phyloP scores from a whole-genome alignment of 2,113 vertebrate genomes.

The Puntigrus tetrazona region DNA sequence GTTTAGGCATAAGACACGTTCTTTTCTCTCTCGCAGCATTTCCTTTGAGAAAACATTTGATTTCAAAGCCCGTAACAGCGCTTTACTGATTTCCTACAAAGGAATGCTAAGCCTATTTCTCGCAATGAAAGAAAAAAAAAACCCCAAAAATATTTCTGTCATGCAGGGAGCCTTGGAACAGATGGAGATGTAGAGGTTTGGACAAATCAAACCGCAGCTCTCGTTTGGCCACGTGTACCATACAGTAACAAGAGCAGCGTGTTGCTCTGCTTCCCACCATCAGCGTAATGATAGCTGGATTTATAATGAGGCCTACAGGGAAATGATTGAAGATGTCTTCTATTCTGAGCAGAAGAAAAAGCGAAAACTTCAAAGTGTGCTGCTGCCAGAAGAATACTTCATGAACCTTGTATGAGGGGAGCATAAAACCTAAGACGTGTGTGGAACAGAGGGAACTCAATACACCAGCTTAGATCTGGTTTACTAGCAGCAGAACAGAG shows the following conservation, averaged over 20 bases:
- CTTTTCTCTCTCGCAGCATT: background rate
- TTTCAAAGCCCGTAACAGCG: background rate
- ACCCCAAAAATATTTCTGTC: slow-evolving; percentile 11
- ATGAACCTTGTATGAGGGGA: slow-evolving; percentile 2
- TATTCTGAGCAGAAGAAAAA: slow-evolving; percentile 43
- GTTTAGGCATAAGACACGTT: slow-evolving; percentile 33
- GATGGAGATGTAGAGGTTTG: slow-evolving; percentile 35
- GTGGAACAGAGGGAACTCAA: background rate
- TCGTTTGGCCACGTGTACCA: slow-evolving; percentile 13
- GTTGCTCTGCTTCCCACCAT: slow-evolving; percentile 19
- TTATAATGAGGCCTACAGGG: slow-evolving; percentile 42
- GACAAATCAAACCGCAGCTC: slow-evolving; percentile 41
- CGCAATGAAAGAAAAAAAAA: slow-evolving; percentile 45
- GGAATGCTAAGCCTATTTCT: slow-evolving; percentile 50
- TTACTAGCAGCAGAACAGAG: background rate
- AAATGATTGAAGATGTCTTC: slow-evolving; percentile 34
- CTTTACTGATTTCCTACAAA: slow-evolving; percentile 27
- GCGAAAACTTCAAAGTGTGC: slow-evolving; percentile 35
- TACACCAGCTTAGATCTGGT: background rate
- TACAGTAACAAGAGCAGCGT: slow-evolving; percentile 37
- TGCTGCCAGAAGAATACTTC: slow-evolving; percentile 21
- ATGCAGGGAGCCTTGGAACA: slow-evolving; percentile 16
- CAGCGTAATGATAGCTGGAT: slow-evolving; percentile 36
- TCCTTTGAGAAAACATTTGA: slow-evolving; percentile 18
- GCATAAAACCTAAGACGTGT: slow-evolving; percentile 10